Evolutionary conservation across 2,797 vertebrate genomes (phyloP), one percentile per base, ranked within the genome.

Genomic region (Manis pentadactyla): DNA sequence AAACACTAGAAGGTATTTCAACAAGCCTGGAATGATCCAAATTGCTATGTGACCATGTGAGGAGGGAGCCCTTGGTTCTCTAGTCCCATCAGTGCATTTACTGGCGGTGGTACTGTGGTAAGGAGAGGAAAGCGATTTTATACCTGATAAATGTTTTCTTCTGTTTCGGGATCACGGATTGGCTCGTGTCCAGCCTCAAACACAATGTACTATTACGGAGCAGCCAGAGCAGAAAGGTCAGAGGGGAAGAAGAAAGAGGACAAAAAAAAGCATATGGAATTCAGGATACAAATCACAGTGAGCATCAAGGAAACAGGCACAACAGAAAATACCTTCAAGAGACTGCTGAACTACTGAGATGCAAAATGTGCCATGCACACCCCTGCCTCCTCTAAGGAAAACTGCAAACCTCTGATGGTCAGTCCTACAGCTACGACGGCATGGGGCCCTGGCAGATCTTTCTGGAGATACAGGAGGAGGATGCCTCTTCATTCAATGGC

Each of bases 81-180:
- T 5, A 13, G 81, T 21, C 6, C 42, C 31, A 2, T 13, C 69
- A 4, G 46, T 19, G 12, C 7, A 29, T 57, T 49, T 39, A 14
- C 46, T 25, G 25, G 46, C 4, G 13, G 27, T 7, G 9, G 18
- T 1, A 21, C 14, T 34, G 46, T 0, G 49, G n/a, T 42, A 84
- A 88, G 90, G 90, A 85, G 53, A 97, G 71, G 74, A 14, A 96
- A 97, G 75, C 23, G 29, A 37, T 87, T 86, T 91, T 98, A 99
- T 99, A 99, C 99, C 99, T 99, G 99, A 99, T 99, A 99, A 99
- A 99, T 99, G 99, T 99, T 99, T 99, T 99, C 99, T 98, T 99
- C 99, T 94, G 98, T 99, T 99, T 99, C 99, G 88, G 99, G 98
- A 99, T 99, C 99, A 98, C 99, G 99, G 99, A 99, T 99, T 98